A percentile compares a stretch with the other conserved stretches of the same genome.
phyloP scores from a whole-genome alignment of 2,888 invertebrate species.

The Ligdia adustata region DNA sequence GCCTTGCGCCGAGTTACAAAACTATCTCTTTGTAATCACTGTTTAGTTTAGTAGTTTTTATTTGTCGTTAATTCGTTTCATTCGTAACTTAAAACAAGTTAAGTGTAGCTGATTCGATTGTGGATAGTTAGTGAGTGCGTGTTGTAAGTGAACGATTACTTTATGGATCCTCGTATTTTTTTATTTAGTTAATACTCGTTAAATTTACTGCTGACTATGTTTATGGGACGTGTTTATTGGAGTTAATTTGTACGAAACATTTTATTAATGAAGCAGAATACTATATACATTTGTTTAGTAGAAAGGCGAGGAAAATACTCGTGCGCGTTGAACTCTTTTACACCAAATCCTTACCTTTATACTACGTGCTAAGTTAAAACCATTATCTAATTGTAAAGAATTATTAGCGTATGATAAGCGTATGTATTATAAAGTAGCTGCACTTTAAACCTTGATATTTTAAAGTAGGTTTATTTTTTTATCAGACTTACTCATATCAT shows the following conservation, averaged over 20 bases:
- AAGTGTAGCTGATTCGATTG: constrained; percentile 7
- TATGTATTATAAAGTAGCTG: too few relatives aligned
- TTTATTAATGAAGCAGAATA: too few relatives aligned
- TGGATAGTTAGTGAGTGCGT: neutral
- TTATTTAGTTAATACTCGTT: constrained; percentile 2
- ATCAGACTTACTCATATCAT: too few relatives aligned
- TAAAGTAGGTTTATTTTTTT: too few relatives aligned
- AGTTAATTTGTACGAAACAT: neutral
- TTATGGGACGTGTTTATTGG: constrained; percentile 1
- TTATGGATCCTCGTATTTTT: constrained; percentile 8
- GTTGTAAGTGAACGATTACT: constrained; percentile 6
- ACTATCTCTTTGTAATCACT: constrained; percentile 30
- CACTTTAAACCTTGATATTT: too few relatives aligned
- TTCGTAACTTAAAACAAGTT: constrained; percentile 1
- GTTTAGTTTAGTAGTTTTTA: constrained; percentile 21
- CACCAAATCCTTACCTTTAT: too few relatives aligned
- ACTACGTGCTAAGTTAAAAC: too few relatives aligned
- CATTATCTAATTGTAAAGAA: too few relatives aligned
- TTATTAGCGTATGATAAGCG: too few relatives aligned
- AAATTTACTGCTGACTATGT: too few relatives aligned
- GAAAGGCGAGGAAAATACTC: neutral
- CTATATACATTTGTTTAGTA: too few relatives aligned
- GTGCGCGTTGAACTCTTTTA: constrained; percentile 9
- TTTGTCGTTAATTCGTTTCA: constrained; percentile 3
- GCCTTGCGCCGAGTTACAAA: constrained; percentile 42